phyloP scores from a whole-genome alignment of 1,140 invertebrate species.

The Drosophila truncata region DNA sequence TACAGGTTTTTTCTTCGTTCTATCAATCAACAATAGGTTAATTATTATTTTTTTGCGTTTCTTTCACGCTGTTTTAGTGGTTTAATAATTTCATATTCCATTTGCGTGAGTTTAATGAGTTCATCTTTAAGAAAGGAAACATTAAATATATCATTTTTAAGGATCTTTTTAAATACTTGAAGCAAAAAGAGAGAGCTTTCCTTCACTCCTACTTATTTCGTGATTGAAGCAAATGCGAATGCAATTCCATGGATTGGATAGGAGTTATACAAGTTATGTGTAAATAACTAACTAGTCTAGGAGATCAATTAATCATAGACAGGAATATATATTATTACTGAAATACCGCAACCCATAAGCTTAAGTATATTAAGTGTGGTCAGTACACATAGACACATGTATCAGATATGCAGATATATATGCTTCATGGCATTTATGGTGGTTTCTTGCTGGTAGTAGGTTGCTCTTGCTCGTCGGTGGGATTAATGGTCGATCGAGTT shows the following conservation, averaged over 20 bases:
- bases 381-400: conserved; percentile 52
- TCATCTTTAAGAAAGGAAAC: not conserved
- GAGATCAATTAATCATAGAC: conserved; percentile 57
- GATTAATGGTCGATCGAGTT: conserved; percentile 41
- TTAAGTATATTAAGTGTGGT: conserved; percentile 67
- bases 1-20: conserved; percentile 46
- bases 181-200: not conserved
- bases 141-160: not conserved
- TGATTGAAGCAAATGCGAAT: conserved; percentile 69
- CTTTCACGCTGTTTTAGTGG: conserved; percentile 19
- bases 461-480: conserved; percentile 32
- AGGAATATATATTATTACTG: conserved; percentile 45
- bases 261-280: conserved; percentile 59
- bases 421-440: conserved; percentile 27
- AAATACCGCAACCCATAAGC: conserved; percentile 77
- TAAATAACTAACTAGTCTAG: conserved; percentile 64
- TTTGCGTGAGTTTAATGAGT: not conserved
- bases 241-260: conserved; percentile 63
- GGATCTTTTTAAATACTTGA: not conserved
- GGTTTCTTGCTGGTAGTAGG: conserved; percentile 36
- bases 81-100: not conserved
- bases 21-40: conserved; percentile 1
- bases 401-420: conserved; percentile 38
- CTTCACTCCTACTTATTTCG: conserved; percentile 1
- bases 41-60: conserved; percentile 6